Evolutionary conservation across 37 sponge, comb jelly and placozoan species (phyloP).

Genomic region (Spongilla lacustris): DNA sequence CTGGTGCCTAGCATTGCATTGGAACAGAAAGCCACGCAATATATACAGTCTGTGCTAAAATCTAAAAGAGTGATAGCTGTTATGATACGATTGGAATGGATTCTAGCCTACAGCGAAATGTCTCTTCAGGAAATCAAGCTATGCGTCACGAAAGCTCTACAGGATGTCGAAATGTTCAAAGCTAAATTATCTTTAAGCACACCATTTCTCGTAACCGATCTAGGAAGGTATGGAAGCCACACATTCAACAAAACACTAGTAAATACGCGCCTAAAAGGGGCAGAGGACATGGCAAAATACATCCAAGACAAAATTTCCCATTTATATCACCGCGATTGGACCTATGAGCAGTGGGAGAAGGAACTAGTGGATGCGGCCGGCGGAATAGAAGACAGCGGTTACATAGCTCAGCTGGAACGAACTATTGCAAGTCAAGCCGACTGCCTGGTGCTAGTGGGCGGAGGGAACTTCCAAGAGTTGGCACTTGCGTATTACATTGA

Average conservation of each 20-base stretch:
- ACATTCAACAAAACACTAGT: background rate
- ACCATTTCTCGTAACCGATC: background rate
- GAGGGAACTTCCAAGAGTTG: background rate
- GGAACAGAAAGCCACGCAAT: background rate
- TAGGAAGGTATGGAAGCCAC: background rate
- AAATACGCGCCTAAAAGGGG: background rate
- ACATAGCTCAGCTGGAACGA: background rate
- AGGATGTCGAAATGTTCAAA: background rate
- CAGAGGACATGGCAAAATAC: background rate
- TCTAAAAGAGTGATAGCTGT: background rate
- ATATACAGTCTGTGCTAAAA: background rate
- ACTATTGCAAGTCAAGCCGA: background rate
- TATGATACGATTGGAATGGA: background rate
- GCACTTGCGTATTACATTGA: background rate
- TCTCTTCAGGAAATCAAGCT: background rate
- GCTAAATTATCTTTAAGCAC: background rate
- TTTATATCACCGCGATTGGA: background rate
- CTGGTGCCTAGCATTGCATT: background rate
- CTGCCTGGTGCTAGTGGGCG: background rate
- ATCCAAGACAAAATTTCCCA: background rate
- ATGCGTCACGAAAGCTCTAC: background rate
- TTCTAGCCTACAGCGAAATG: background rate
- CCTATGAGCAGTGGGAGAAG: background rate
- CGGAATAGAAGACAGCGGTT: background rate
- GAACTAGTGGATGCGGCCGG: background rate